phyloP scores from a whole-genome alignment of 2,113 vertebrate species.

The Nipponia nippon region DNA sequence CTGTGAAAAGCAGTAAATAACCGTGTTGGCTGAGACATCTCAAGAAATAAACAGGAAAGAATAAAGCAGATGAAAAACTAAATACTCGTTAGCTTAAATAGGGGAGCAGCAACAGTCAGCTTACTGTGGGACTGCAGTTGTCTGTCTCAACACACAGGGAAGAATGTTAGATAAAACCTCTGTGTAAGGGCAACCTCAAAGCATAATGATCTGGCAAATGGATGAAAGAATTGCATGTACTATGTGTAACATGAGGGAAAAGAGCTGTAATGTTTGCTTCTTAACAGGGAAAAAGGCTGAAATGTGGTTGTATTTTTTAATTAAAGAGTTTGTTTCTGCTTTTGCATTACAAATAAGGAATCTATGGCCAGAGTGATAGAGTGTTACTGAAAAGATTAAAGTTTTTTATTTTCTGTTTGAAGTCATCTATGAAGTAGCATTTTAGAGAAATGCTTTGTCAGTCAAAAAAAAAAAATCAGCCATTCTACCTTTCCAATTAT shows the following conservation, averaged over 20 bases:
- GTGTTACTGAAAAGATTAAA: not conserved
- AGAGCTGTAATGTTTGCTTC: not conserved
- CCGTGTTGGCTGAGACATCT: not conserved
- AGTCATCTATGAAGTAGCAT: not conserved
- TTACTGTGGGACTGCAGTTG: not conserved
- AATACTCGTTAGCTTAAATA: not conserved
- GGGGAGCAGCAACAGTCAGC: not conserved
- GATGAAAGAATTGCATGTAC: not conserved
- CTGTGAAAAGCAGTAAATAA: not conserved
- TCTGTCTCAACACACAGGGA: not conserved
- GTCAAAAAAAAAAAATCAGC: not conserved
- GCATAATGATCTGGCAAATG: not conserved
- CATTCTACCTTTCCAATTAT: not conserved
- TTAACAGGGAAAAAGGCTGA: not conserved
- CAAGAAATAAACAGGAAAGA: not conserved
- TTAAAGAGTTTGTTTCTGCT: not conserved
- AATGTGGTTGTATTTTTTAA: not conserved
- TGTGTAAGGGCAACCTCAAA: not conserved
- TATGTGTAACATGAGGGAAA: not conserved
- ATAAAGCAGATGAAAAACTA: not conserved
- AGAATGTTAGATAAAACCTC: not conserved
- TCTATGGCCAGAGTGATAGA: not conserved
- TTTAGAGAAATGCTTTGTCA: not conserved
- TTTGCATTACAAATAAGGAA: not conserved
- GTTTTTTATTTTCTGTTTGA: not conserved